phyloP scores from a whole-genome alignment of 2,113 vertebrate species.

The Litocranius walleri region DNA sequence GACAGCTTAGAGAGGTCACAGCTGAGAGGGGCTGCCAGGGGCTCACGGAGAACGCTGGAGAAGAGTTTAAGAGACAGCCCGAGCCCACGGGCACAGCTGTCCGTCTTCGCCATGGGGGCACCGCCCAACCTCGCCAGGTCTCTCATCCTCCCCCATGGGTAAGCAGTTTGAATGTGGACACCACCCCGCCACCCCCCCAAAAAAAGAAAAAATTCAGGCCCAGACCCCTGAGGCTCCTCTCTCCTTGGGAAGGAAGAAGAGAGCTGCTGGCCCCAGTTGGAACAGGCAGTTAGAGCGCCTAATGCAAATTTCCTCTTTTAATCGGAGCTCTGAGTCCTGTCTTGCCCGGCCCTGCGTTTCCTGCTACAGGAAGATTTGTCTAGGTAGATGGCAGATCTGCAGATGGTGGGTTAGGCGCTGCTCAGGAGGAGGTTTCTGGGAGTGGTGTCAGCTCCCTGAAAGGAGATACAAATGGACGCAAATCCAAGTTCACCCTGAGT shows the following conservation, averaged over 20 bases:
- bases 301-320: conserved; percentile 33
- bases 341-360: not conserved
- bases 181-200: fast-evolving
- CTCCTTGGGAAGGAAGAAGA: not conserved
- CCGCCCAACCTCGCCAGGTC: not conserved
- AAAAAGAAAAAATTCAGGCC: not conserved
- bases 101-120: not conserved
- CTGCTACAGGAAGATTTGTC: not conserved
- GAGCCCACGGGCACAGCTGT: not conserved
- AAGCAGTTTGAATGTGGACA: not conserved
- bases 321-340: conserved; percentile 33
- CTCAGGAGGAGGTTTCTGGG: not conserved
- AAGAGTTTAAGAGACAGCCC: not conserved
- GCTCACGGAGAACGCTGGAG: conserved; percentile 29
- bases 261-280: conserved; percentile 11
- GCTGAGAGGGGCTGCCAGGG: conserved; percentile 68
- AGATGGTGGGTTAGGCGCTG: not conserved
- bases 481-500: fast-evolving
- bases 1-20: conserved; percentile 78
- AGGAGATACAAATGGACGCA: not conserved
- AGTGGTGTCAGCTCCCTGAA: not conserved
- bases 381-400: not conserved
- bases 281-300: not conserved
- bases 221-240: fast-evolving
- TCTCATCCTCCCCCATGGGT: not conserved